These are phyloP conservation scores for Ischnus inquisitorius DNA, from an alignment of 2,888 invertebrate genomes.

Conservation along the genomic window DNA sequence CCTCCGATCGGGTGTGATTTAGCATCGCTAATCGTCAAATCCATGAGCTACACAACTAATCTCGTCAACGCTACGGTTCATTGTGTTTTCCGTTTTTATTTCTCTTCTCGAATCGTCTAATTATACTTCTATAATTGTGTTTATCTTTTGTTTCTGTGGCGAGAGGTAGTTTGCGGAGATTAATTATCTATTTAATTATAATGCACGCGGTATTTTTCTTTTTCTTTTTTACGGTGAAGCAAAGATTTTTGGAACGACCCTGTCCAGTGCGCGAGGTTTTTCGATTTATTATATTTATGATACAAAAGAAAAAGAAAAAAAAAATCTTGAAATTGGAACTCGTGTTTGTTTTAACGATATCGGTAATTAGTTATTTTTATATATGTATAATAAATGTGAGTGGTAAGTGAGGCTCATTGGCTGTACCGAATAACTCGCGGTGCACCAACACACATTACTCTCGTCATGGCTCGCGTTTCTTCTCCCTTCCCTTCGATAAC, in stretches of 20 bases:
- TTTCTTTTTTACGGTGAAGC: conserved; percentile 17
- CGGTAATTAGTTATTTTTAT: conserved; percentile 24
- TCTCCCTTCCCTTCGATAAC: conserved; percentile 23
- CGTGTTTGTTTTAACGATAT: background rate
- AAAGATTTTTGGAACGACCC: conserved; percentile 38
- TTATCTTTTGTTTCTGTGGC: conserved; percentile 27
- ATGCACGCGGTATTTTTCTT: conserved; percentile 37
- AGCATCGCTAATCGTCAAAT: conserved; percentile 48
- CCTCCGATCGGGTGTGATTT: conserved; percentile 10
- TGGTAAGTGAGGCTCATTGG: conserved; percentile 41
- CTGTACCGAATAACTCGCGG: conserved; percentile 35
- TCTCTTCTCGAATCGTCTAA: conserved; percentile 3
- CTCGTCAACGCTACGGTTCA: conserved; percentile 26
- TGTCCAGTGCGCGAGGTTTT: conserved; percentile 49
- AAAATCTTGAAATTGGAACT: conserved; percentile 43
- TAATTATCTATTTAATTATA: conserved; percentile 37
- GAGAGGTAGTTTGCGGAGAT: conserved; percentile 64
- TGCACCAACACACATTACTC: conserved; percentile 39
- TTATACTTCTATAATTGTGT: too few relatives aligned
- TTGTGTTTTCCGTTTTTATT: conserved; percentile 13
- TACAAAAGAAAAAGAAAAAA: conserved; percentile 47
- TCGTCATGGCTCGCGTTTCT: background rate
- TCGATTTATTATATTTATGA: conserved; percentile 31
- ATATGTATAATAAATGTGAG: conserved; percentile 36
- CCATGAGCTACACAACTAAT: conserved; percentile 28